A percentile compares a stretch with the other conserved stretches of the same genome.
These are phyloP conservation scores for Acipenser oxyrinchus DNA, from an alignment of 2,797 vertebrate species.

Conservation along the genomic window DNA sequence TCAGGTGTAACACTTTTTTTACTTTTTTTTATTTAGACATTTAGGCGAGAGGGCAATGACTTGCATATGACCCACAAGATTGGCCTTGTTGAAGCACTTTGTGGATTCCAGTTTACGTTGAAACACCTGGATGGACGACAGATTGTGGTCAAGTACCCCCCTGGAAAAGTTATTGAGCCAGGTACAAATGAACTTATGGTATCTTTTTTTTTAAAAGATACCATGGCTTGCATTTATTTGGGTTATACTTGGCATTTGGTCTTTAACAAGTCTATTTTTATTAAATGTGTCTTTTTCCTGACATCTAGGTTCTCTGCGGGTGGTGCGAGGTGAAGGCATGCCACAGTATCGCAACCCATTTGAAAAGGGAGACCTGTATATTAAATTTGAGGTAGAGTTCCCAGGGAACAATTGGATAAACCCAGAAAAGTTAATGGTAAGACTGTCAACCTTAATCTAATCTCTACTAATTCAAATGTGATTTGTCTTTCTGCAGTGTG, in stretches of 20 bases:
- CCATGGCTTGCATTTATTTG: not conserved
- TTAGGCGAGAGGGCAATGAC: constrained; percentile 84
- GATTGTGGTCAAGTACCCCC: constrained; percentile 90
- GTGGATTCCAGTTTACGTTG: constrained; percentile 93
- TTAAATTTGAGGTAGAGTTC: constrained; percentile 97
- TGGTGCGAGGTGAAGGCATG: constrained; percentile 93
- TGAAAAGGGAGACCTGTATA: constrained; percentile 89
- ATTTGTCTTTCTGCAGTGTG: not conserved
- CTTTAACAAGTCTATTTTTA: not conserved
- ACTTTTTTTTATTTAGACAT: constrained; percentile 56
- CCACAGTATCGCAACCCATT: constrained; percentile 96
- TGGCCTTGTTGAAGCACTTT: constrained; percentile 90
- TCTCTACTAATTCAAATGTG: too few species aligned
- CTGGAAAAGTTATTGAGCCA: constrained; percentile 96
- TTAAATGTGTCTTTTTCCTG: not conserved
- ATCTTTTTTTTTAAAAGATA: not conserved
- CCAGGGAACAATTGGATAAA: constrained; percentile 97
- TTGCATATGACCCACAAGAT: constrained; percentile 92
- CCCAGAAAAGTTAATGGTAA: constrained; percentile 87
- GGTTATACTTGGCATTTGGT: not conserved
- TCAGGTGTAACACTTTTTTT: not conserved
- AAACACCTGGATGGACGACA: constrained; percentile 94
- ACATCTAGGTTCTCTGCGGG: constrained; percentile 73
- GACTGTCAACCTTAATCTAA: constrained; percentile 25
- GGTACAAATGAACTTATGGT: constrained; percentile 52